These are phyloP conservation scores for Bos taurus DNA, from an alignment of 2,113 vertebrate species.

Conservation along the genomic window ARS-UCD2.0 NC_037328.1:74734501-74735000, in stretches of 20 bases:
- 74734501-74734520: neutral
- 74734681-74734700: neutral
- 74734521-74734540: neutral
- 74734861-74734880: neutral
- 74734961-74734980: neutral
- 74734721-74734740: neutral
- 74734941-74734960: neutral
- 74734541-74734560: neutral
- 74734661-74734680: conserved; percentile 7
- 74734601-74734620: neutral
- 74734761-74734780: neutral
- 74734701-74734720: conserved; percentile 6
- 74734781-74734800: neutral
- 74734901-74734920: neutral
- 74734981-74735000: neutral
- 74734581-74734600: neutral
- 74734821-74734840: conserved; percentile 4
- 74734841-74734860: neutral
- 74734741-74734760: neutral
- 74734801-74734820: neutral
- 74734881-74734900: neutral
- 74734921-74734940: neutral
- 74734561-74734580: neutral
- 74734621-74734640: neutral
- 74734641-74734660: neutral